phyloP scores from a whole-genome alignment of 2,888 invertebrate genomes.

The Deladenus siricidicola region DNA sequence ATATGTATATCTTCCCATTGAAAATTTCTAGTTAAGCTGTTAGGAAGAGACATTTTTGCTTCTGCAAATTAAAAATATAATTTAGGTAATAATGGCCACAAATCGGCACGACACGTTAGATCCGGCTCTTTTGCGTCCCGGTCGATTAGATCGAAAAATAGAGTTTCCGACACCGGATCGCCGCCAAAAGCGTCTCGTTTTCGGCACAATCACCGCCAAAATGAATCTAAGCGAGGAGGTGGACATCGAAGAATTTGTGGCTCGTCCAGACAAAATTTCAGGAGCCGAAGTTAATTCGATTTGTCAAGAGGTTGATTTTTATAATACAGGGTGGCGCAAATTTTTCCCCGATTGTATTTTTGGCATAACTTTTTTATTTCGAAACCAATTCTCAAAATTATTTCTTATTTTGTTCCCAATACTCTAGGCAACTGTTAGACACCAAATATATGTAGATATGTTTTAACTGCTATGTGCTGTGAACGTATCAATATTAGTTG shows the following conservation, averaged over 20 bases:
- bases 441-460: no score
- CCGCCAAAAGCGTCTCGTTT: conserved; percentile 81
- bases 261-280: conserved; percentile 93
- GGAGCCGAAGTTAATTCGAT: conserved; percentile 98
- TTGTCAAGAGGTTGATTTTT: no score
- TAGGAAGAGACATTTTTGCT: neutral
- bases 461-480: no score
- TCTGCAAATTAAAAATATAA: neutral
- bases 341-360: no score
- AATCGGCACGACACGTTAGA: conserved; percentile 95
- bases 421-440: no score
- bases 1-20: conserved; percentile 1
- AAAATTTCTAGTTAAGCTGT: neutral
- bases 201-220: conserved; percentile 89
- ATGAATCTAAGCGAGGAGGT: conserved; percentile 96
- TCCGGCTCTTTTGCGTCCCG: conserved; percentile 88
- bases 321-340: no score
- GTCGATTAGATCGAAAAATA: conserved; percentile 88
- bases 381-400: no score
- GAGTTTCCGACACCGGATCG: conserved; percentile 95
- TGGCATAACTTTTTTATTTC: no score
- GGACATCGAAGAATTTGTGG: conserved; percentile 96
- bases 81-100: conserved; percentile 78
- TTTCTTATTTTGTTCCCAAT: no score
- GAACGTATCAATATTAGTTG: no score